Evolutionary conservation across 2,888 invertebrate genomes (phyloP).

Genomic region (Rutpela maculata): DNA sequence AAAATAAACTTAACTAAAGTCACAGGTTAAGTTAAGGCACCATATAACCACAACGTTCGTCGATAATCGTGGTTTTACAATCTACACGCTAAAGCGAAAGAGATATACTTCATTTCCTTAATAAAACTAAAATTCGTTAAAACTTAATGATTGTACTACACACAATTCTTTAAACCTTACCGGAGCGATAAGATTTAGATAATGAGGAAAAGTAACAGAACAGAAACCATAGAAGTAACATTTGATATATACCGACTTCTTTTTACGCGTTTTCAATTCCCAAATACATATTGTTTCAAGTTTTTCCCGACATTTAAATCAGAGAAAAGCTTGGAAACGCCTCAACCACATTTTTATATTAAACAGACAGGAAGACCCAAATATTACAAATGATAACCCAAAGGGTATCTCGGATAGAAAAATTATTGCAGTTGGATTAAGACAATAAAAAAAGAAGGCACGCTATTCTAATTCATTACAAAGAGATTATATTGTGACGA

Average conservation of each 20-base stretch:
- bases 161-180: slow-evolving; percentile 66
- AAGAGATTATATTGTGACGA: not conserved
- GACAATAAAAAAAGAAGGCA: not conserved
- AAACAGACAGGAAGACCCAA: not conserved
- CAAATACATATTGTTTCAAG: not conserved
- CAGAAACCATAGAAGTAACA: slow-evolving; percentile 20
- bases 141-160: slow-evolving; percentile 67
- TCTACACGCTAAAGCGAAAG: slow-evolving; percentile 38
- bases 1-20: not conserved
- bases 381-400: not conserved
- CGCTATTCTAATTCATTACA: not conserved
- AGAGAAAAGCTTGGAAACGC: not conserved
- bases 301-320: not conserved
- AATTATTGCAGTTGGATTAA: not conserved
- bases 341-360: not conserved
- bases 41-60: slow-evolving; percentile 24
- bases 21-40: slow-evolving; percentile 28
- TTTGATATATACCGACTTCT: slow-evolving; percentile 5
- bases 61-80: slow-evolving; percentile 17
- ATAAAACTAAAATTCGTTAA: slow-evolving; percentile 44
- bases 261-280: not conserved
- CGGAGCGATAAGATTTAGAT: slow-evolving; percentile 46
- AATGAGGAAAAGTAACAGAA: slow-evolving; percentile 41
- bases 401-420: not conserved
- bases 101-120: slow-evolving; percentile 39